phyloP scores from a whole-genome alignment of 2,888 invertebrate genomes.

The Lasius fuliginosus region DNA sequence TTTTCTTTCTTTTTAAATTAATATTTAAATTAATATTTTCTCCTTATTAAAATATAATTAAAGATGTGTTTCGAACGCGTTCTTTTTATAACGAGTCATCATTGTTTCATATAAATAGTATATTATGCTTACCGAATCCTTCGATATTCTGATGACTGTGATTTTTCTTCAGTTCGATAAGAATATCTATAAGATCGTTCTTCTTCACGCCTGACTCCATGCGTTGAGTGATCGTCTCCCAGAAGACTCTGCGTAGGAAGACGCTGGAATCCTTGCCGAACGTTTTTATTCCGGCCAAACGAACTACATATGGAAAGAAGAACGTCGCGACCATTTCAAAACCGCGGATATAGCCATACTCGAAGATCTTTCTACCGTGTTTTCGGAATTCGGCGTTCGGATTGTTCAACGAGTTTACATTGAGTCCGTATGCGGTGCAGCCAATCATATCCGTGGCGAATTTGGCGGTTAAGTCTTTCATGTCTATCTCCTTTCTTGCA shows the following conservation, averaged over 20 bases:
- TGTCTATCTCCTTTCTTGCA: conserved; percentile 71
- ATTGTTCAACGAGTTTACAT: conserved; percentile 85
- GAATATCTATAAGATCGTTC: conserved; percentile 86
- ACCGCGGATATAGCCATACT: conserved; percentile 80
- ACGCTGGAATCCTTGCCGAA: conserved; percentile 81
- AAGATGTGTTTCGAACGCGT: too few relatives aligned
- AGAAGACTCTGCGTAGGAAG: conserved; percentile 85
- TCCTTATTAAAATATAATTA: background rate
- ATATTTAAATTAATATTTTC: background rate
- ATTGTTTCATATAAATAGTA: too few relatives aligned
- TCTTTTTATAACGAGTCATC: too few relatives aligned
- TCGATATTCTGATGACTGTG: conserved; percentile 58
- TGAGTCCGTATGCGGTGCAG: conserved; percentile 86
- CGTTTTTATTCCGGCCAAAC: conserved; percentile 82
- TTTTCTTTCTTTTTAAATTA: too few relatives aligned
- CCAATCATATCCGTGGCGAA: conserved; percentile 86
- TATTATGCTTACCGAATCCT: conserved; percentile 65
- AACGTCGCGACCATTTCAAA: conserved; percentile 84
- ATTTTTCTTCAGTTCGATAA: conserved; percentile 85
- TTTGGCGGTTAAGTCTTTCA: conserved; percentile 80
- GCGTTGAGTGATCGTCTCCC: conserved; percentile 85
- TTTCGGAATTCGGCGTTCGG: conserved; percentile 86
- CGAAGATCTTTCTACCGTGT: conserved; percentile 85
- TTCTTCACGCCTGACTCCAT: conserved; percentile 83
- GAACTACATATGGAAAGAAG: conserved; percentile 85